Percentiles rank a stretch among this genome's conserved stretches.
phyloP scores from a whole-genome alignment of 2,888 invertebrate species.

The Hemicrepidius hirtus region DNA sequence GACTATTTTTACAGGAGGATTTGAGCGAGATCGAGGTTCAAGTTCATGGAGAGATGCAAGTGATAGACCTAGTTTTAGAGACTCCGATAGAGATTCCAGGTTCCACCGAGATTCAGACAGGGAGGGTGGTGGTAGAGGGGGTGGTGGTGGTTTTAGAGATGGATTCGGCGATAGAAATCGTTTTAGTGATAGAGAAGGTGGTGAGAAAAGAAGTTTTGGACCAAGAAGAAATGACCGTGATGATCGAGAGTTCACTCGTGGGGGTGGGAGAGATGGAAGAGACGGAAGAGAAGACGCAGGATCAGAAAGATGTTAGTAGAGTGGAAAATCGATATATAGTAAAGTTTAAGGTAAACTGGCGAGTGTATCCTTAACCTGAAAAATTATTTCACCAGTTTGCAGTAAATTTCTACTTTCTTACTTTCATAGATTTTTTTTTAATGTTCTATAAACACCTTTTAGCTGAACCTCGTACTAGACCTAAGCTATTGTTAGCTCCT shows the following conservation, averaged over 20 bases:
- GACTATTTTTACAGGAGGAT: too few relatives aligned
- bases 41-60: constrained; percentile 74
- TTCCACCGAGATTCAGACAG: constrained; percentile 58
- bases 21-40: constrained; percentile 71
- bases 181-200: constrained; percentile 57
- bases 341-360: too few relatives aligned
- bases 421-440: too few relatives aligned
- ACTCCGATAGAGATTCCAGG: constrained; percentile 59
- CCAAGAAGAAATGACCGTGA: constrained; percentile 59
- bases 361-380: too few relatives aligned
- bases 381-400: too few relatives aligned
- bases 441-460: constrained; percentile 55
- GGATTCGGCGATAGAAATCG: constrained; percentile 60
- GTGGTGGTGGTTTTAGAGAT: constrained; percentile 37
- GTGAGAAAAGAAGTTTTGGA: constrained; percentile 58
- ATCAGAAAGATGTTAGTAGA: constrained; percentile 55
- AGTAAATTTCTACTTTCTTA: not conserved
- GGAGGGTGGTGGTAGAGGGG: too few relatives aligned
- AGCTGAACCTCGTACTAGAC: constrained; percentile 80
- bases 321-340: not conserved
- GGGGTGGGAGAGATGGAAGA: constrained; percentile 58
- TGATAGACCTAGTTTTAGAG: constrained; percentile 62
- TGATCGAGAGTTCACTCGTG: constrained; percentile 58
- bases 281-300: constrained; percentile 58
- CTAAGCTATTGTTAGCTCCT: constrained; percentile 86